Percentiles rank a stretch among this genome's conserved stretches.
Evolutionary conservation across 2,797 vertebrate species (phyloP).

Genomic region (Sylvilagus floridanus): DNA sequence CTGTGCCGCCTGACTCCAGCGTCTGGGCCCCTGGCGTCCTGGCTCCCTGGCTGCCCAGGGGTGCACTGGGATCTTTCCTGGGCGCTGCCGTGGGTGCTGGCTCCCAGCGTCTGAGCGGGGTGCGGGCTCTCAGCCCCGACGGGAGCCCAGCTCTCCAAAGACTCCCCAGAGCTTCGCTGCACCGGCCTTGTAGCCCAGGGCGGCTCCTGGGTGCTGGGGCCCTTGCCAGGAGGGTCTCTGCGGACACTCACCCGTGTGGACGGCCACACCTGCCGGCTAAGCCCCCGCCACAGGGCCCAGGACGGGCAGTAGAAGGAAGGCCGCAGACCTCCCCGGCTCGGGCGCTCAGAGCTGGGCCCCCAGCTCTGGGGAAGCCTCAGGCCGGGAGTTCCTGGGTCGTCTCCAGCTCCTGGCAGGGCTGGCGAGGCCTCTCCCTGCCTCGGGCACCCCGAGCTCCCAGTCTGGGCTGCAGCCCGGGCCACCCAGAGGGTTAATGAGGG

Average conservation of each 20-base stretch:
- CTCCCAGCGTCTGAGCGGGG: not conserved
- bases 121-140: not conserved
- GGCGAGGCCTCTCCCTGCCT: not conserved
- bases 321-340: not conserved
- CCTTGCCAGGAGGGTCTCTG: not conserved
- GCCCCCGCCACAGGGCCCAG: not conserved
- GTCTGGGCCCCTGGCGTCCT: no score
- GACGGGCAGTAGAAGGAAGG: not conserved
- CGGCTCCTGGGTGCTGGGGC: not conserved
- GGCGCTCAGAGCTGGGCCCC: not conserved
- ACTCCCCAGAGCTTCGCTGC: not conserved
- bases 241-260: not conserved
- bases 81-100: not conserved
- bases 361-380: no score
- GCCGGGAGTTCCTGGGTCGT: no score
- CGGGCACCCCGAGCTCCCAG: not conserved
- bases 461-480: not conserved
- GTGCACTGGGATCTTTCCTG: not conserved
- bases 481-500: not conserved
- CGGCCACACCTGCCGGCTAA: not conserved
- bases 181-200: not conserved
- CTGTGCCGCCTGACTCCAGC: not conserved
- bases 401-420: not conserved
- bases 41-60: no score
- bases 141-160: not conserved